These are phyloP conservation scores for Torymus tubicola DNA, from an alignment of 2,888 invertebrate species.

Conservation along the genomic window DNA sequence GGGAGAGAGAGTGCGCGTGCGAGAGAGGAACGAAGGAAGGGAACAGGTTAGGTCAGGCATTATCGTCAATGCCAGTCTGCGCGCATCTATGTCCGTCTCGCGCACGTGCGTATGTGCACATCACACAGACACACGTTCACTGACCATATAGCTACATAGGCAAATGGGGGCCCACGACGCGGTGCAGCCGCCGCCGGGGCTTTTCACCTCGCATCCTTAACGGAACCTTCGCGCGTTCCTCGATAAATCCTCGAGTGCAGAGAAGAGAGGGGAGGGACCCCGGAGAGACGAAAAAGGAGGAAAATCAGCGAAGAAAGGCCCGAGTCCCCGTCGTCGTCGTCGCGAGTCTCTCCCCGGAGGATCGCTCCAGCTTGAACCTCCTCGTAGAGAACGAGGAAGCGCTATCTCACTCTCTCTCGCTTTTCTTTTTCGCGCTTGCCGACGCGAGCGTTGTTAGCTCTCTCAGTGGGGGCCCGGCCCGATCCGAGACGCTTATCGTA, in stretches of 20 bases:
- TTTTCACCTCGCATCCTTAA: conserved; percentile 60
- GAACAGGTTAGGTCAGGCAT: conserved; percentile 5
- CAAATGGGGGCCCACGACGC: conserved; percentile 22
- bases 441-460: too few relatives aligned
- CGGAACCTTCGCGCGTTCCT: conserved; percentile 60
- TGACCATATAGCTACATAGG: conserved; percentile 32
- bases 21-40: background rate
- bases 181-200: conserved; percentile 2
- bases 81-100: background rate
- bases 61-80: conserved; percentile 43
- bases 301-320: conserved; percentile 6
- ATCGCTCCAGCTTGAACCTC: conserved; percentile 3
- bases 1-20: background rate
- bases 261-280: background rate
- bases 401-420: background rate
- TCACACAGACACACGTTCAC: conserved; percentile 1
- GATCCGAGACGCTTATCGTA: too few relatives aligned
- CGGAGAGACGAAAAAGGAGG: conserved; percentile 4
- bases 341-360: conserved; percentile 3
- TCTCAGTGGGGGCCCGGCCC: too few relatives aligned
- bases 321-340: background rate
- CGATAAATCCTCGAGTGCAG: conserved; percentile 60
- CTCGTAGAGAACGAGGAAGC: conserved; percentile 41
- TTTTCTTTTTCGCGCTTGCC: too few relatives aligned
- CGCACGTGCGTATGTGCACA: background rate